Evolutionary conservation across 2,797 vertebrate species (phyloP).

Genomic region (Taenioides sp.): DNA sequence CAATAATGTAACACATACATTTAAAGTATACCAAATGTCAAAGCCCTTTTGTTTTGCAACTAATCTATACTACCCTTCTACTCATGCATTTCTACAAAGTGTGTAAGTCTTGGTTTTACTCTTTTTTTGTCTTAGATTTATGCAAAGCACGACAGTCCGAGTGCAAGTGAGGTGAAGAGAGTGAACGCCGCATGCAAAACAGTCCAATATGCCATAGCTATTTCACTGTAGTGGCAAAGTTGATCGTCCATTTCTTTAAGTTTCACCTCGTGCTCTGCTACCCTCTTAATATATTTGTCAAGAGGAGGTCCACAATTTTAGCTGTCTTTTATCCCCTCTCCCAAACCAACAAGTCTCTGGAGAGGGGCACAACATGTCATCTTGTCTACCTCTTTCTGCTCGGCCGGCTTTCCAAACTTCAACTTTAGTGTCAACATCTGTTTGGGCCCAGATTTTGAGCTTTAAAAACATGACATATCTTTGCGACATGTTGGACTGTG

Average conservation of each 20-base stretch:
- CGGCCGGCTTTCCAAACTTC: slow-evolving; percentile 40
- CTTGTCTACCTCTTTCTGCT: slow-evolving; percentile 56
- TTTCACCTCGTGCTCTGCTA: slow-evolving; percentile 48
- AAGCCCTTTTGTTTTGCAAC: background rate
- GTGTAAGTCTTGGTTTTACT: background rate
- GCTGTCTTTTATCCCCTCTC: slow-evolving; percentile 68
- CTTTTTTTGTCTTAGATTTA: slow-evolving; percentile 15
- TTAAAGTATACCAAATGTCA: too few species aligned
- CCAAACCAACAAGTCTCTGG: slow-evolving; percentile 58
- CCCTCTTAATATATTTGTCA: slow-evolving; percentile 67
- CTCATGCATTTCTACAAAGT: background rate
- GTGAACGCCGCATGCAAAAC: slow-evolving; percentile 36
- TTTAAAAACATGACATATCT: slow-evolving; percentile 44
- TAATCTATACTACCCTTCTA: background rate
- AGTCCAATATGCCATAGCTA: slow-evolving; percentile 34
- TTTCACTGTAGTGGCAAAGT: slow-evolving; percentile 35
- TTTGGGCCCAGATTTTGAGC: slow-evolving; percentile 46
- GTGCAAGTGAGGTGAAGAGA: slow-evolving; percentile 46
- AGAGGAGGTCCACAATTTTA: slow-evolving; percentile 62
- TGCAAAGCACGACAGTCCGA: slow-evolving; percentile 25
- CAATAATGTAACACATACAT: too few species aligned
- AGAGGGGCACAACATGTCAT: slow-evolving; percentile 33
- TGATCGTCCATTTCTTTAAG: slow-evolving; percentile 53
- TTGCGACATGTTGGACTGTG: slow-evolving; percentile 26
- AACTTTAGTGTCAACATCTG: slow-evolving; percentile 40